These are phyloP conservation scores for Amyelois transitella DNA, from an alignment of 1,140 invertebrate species.

Conservation along the genomic window DNA sequence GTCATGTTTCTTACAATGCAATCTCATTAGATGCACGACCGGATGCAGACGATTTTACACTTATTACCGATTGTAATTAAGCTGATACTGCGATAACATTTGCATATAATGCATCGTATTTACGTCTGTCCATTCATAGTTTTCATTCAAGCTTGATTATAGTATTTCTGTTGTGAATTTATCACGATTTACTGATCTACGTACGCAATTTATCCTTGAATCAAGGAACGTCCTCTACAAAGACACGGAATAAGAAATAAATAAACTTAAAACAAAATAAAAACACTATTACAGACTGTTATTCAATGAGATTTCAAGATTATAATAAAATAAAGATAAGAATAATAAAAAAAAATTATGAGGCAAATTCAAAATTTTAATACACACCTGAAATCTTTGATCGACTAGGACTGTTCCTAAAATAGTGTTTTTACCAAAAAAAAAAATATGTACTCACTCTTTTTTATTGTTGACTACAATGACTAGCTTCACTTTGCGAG, in stretches of 20 bases:
- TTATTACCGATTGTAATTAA: slow-evolving; percentile 44
- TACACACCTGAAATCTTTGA: too few species aligned
- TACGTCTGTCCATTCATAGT: slow-evolving; percentile 42
- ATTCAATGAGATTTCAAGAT: background rate
- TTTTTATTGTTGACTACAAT: slow-evolving; percentile 76
- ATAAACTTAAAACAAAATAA: background rate
- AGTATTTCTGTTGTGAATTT: background rate
- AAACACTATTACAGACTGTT: background rate
- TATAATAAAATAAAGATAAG: background rate
- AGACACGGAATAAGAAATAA: background rate
- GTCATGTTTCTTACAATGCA: background rate
- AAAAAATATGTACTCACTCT: slow-evolving; percentile 61
- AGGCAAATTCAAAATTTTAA: background rate
- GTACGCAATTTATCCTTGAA: background rate
- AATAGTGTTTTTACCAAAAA: background rate
- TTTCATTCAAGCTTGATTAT: slow-evolving; percentile 14
- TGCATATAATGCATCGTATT: slow-evolving; percentile 45
- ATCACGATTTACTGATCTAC: slow-evolving; percentile 20
- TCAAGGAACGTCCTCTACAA: background rate
- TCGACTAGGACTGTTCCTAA: too few species aligned
- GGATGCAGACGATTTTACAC: slow-evolving; percentile 43
- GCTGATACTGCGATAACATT: slow-evolving; percentile 46
- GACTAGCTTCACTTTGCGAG: slow-evolving; percentile 75
- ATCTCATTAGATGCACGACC: slow-evolving; percentile 3
- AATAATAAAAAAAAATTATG: background rate